Evolutionary conservation across 23 tunicate species (phyloP).

Genomic region (Clavelina lepadiformis): DNA sequence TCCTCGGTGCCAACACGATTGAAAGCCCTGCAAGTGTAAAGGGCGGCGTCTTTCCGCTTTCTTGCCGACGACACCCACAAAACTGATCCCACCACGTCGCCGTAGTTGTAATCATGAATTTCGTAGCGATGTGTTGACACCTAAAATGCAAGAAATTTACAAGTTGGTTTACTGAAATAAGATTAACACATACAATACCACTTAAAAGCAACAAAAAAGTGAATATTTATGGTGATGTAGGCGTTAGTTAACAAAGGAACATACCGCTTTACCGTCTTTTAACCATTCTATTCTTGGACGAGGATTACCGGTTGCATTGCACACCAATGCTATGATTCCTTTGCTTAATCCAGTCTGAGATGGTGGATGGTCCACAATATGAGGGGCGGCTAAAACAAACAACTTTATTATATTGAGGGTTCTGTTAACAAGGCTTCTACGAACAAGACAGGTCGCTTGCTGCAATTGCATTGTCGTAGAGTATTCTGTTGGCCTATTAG

Average conservation of each 20-base stretch:
- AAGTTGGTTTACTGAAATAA: background rate
- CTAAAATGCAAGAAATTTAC: conserved; percentile 12
- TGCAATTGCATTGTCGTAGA: no score
- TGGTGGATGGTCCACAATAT: conserved; percentile 25
- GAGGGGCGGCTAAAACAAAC: conserved; percentile 38
- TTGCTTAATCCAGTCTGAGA: conserved; percentile 18
- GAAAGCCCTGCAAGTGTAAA: conserved; percentile 34
- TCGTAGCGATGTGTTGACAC: conserved; percentile 33
- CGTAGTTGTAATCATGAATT: conserved; percentile 1
- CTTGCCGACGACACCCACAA: conserved; percentile 48
- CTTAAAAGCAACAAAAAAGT: background rate
- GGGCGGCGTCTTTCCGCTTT: conserved; percentile 8
- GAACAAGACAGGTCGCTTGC: no score
- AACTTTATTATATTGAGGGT: no score
- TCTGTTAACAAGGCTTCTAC: no score
- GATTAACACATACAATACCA: no score
- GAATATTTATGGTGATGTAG: background rate
- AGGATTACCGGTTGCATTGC: conserved; percentile 77
- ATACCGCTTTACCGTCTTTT: conserved; percentile 35
- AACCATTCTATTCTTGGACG: conserved; percentile 55
- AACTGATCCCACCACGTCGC: conserved; percentile 29
- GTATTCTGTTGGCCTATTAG: no score
- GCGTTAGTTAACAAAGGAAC: background rate
- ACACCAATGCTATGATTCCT: conserved; percentile 27
- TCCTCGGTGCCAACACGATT: conserved; percentile 22